Evolutionary conservation across 2,113 vertebrate genomes (phyloP).

Genomic region (Otolemur garnettii): DNA sequence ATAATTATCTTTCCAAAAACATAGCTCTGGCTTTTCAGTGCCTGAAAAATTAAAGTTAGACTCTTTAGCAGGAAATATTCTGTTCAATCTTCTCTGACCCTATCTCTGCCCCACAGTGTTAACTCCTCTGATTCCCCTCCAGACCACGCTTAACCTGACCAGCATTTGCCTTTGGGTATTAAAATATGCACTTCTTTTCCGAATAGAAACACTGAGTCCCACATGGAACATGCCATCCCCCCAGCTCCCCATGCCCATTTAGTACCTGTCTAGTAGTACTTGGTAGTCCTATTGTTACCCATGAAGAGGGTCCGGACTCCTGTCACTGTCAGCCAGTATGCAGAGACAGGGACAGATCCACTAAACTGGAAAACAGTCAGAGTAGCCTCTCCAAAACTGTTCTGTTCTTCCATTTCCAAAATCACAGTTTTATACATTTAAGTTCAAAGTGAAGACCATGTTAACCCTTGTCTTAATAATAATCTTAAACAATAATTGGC

Average conservation of each 20-base stretch:
- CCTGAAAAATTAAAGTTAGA: not conserved
- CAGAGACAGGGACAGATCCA: too few relatives aligned
- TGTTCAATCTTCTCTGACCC: not conserved
- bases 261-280: not conserved
- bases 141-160: rapidly evolving
- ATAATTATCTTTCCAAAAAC: not conserved
- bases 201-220: not conserved
- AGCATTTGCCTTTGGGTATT: not conserved
- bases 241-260: not conserved
- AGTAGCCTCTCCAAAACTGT: too few relatives aligned
- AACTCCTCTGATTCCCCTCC: not conserved
- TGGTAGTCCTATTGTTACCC: not conserved
- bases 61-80: not conserved
- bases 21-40: not conserved
- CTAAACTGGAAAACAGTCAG: too few relatives aligned
- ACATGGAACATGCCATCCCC: not conserved
- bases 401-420: too few relatives aligned
- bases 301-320: too few relatives aligned
- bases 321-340: too few relatives aligned
- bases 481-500: too few relatives aligned
- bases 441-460: too few relatives aligned
- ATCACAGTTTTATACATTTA: too few relatives aligned
- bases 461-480: too few relatives aligned
- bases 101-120: not conserved
- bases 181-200: not conserved